Evolutionary conservation across 2,797 vertebrate species (phyloP), one percentile per base, ranked within the genome.

Genomic region (Rhadinocentrus ornatus): DNA sequence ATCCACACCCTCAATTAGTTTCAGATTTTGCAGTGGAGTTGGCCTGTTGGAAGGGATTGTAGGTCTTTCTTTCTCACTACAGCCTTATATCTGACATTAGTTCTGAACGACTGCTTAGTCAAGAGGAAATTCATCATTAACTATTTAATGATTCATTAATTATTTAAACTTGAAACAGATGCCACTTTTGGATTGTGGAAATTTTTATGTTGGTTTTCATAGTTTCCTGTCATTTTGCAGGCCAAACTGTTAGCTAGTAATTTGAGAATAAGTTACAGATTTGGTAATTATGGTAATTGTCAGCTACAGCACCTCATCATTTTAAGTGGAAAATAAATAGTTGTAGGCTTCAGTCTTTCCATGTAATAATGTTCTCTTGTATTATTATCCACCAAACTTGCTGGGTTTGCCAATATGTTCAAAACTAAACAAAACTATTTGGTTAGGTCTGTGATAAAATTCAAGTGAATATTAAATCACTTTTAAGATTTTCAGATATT

Each of bases 1-100:
- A 92, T 82, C 86, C 53, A n/a, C 44, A 3, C 63, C 82, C 71
- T 84, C 84, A 92, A 91, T 92, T 81, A 86, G 78, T 86, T 88
- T 83, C 89, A 92, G 88, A 70, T 86, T 92, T 73, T 71, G 18
- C 31, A 66, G 54, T 39, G 35, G 61, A 48, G 46, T 66, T 34
- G 20, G 62, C 35, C 39, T 39, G 3, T 58, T 27, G n/a, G 3
- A 53, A 44, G 70, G 56, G 56, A 50, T 0, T 15, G 61, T 46
- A 37, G 41, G 26, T 56, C 52, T 13, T 37, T 15, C 52, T 26
- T 13, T 13, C 48, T 52, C 22, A 52, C 48, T n/a, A 46, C 44
- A 46, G 9, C 44, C 20, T 8, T 44, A 22, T 66, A 20, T 59
- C 31, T 35, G 22, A 66, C 4, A 1, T 37, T 32, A 24, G 22